Conservation (phyloP, 2,888 invertebrate genomes). For the Sceliomorpha sp. region DNA sequence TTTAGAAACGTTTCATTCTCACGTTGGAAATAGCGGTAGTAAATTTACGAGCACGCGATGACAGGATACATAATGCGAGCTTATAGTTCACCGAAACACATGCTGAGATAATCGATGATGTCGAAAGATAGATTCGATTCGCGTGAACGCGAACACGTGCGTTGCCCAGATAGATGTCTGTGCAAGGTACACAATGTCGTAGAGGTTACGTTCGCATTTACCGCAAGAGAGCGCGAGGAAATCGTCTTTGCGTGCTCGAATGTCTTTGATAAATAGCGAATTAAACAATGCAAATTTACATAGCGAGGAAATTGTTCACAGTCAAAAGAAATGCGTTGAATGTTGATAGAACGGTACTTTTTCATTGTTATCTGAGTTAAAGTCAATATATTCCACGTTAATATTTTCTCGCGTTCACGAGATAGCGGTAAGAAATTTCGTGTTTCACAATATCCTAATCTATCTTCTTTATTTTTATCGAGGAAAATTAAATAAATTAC, state of each 20-base stretch:
- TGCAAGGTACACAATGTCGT: slow-evolving; percentile 45
- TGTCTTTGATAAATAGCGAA: slow-evolving; percentile 20
- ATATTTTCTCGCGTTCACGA: too few species aligned
- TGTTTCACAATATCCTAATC: too few species aligned
- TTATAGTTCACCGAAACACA: slow-evolving; percentile 30
- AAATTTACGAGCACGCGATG: slow-evolving; percentile 39
- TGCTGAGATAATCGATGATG: slow-evolving; percentile 43
- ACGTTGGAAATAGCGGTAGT: slow-evolving; percentile 29
- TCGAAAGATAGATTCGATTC: slow-evolving; percentile 40
- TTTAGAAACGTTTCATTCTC: slow-evolving; percentile 24
- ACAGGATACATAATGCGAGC: slow-evolving; percentile 33
- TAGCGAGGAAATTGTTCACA: too few species aligned
- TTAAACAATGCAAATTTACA: too few species aligned
- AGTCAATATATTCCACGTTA: too few species aligned
- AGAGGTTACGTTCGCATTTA: slow-evolving; percentile 35
- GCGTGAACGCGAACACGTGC: slow-evolving; percentile 47
- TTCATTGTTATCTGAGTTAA: too few species aligned
- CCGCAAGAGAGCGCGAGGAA: slow-evolving; percentile 22
- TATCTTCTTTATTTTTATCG: too few species aligned
- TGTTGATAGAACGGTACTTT: too few species aligned
- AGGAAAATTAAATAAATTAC: too few species aligned
- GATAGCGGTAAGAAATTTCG: too few species aligned
- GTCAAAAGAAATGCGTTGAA: too few species aligned
- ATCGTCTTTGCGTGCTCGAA: slow-evolving; percentile 29
- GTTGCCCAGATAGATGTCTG: slow-evolving; percentile 37